Evolutionary conservation across 1,140 invertebrate genomes (phyloP).

Genomic region (Pachypsylla venusta): DNA sequence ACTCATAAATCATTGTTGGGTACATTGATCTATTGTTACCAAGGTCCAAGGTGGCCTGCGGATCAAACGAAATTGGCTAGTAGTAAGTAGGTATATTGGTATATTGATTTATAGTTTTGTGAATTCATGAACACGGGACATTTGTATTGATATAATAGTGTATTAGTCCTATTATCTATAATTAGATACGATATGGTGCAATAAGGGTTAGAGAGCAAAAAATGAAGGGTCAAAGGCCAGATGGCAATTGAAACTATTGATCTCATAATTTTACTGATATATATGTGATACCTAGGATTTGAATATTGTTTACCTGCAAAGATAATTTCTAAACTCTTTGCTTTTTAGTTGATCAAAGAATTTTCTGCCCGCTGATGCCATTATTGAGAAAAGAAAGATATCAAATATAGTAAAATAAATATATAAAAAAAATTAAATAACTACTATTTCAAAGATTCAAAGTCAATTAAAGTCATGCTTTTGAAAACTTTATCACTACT

Average conservation of each 20-base stretch:
- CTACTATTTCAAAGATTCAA: conserved; percentile 8
- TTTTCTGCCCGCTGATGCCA: conserved; percentile 28
- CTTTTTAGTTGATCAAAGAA: conserved; percentile 33
- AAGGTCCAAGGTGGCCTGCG: background rate
- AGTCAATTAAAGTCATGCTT: conserved; percentile 8
- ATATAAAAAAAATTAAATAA: background rate
- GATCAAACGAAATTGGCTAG: background rate
- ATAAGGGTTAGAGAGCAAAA: no score
- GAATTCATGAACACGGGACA: conserved; percentile 28
- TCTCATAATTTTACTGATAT: conserved; percentile 30
- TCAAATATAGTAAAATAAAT: background rate
- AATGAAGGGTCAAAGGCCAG: no score
- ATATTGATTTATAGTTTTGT: background rate
- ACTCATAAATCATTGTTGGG: background rate
- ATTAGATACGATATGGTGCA: no score
- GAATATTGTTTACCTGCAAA: conserved; percentile 36
- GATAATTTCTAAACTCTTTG: conserved; percentile 38
- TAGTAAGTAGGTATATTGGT: conserved; percentile 16
- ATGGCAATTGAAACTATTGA: conserved; percentile 22
- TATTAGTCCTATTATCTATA: no score
- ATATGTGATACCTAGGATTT: conserved; percentile 30
- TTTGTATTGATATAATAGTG: conserved; percentile 26
- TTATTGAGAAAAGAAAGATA: conserved; percentile 19
- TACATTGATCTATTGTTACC: background rate
- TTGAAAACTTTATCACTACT: background rate